Evolutionary conservation across 1,140 invertebrate species (phyloP).

Genomic region (Linepithema humile): DNA sequence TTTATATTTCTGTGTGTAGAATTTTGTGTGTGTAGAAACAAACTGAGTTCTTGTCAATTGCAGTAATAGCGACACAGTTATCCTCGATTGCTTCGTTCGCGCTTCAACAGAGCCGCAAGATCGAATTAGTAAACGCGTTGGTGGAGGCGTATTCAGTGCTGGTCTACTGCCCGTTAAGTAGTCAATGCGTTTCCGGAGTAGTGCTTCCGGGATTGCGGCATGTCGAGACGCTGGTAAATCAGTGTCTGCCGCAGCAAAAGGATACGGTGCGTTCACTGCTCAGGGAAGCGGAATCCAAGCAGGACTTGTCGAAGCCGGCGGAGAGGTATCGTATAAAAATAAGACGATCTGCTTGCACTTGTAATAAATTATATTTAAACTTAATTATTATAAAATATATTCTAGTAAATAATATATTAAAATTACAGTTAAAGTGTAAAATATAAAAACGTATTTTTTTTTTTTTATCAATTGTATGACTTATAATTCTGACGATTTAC

Average conservation of each 20-base stretch:
- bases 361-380: background rate
- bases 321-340: conserved; percentile 77
- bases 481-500: background rate
- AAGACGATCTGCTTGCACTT: background rate
- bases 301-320: conserved; percentile 77
- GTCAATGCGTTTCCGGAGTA: conserved; percentile 82
- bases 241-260: conserved; percentile 82
- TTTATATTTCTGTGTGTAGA: background rate
- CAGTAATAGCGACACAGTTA: conserved; percentile 88
- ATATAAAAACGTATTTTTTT: background rate
- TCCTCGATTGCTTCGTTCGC: conserved; percentile 86
- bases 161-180: conserved; percentile 86
- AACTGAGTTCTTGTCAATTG: conserved; percentile 68
- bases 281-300: conserved; percentile 84
- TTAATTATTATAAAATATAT: background rate
- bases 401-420: background rate
- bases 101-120: conserved; percentile 85
- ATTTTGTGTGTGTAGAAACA: background rate
- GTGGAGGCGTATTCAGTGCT: conserved; percentile 89
- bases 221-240: conserved; percentile 84
- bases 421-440: background rate
- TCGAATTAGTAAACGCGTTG: conserved; percentile 86
- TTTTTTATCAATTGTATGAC: background rate
- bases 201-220: conserved; percentile 84
- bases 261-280: conserved; percentile 84